phyloP scores from a whole-genome alignment of 2,113 vertebrate genomes.

The Actenoides lindsayi region DNA sequence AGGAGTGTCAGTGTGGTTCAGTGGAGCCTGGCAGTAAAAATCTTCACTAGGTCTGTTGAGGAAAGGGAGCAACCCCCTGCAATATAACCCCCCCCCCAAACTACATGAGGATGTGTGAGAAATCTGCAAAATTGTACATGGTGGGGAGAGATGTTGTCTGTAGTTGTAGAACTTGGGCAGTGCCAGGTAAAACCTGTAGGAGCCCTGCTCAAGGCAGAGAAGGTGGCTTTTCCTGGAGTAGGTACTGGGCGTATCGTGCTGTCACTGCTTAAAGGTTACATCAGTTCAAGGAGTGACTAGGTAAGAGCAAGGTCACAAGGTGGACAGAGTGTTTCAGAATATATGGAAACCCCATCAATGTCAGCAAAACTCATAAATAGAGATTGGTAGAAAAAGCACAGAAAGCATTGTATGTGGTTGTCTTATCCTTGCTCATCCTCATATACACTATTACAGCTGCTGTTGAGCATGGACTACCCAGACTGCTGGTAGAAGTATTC shows the following conservation, averaged over 20 bases:
- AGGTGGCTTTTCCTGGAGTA: background rate
- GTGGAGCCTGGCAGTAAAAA: background rate
- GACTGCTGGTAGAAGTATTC: background rate
- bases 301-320: background rate
- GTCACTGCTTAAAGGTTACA: background rate
- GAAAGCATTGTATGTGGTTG: background rate
- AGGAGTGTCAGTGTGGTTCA: background rate
- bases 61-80: background rate
- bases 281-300: background rate
- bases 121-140: background rate
- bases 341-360: background rate
- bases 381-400: background rate
- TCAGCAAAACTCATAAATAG: background rate
- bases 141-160: background rate
- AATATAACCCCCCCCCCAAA: no score
- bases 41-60: background rate
- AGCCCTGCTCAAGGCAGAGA: background rate
- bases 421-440: background rate
- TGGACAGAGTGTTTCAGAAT: background rate
- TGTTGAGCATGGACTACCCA: background rate
- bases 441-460: rapidly evolving
- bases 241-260: background rate
- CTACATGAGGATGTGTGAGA: background rate
- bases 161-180: background rate
- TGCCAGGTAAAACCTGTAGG: background rate